Conservation (phyloP, 2,797 vertebrate species). For the Micropoecilia bifurca region DNA sequence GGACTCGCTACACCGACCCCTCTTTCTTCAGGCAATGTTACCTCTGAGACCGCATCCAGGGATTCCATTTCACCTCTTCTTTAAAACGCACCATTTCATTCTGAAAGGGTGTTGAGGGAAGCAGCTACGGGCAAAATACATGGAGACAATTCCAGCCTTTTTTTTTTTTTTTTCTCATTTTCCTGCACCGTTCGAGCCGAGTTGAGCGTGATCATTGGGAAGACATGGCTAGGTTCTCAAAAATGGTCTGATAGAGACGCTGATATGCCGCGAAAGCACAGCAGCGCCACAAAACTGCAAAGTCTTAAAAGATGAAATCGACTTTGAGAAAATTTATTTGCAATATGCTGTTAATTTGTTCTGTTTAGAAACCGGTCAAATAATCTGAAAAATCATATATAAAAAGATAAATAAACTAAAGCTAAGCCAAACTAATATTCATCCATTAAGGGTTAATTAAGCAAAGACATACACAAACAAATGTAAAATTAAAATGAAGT, state of each 20-base stretch:
- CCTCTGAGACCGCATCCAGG: conserved; percentile 45
- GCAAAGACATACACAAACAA: neutral
- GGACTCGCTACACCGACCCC: conserved; percentile 20
- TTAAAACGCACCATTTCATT: conserved; percentile 50
- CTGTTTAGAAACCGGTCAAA: neutral
- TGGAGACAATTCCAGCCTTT: conserved; percentile 23
- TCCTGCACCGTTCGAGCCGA: conserved; percentile 6
- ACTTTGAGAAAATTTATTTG: neutral
- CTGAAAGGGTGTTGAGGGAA: conserved; percentile 25
- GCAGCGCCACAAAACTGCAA: neutral
- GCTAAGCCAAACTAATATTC: neutral
- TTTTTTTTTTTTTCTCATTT: neutral
- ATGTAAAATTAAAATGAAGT: neutral
- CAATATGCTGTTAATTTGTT: neutral
- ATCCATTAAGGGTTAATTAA: neutral
- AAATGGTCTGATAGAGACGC: conserved; percentile 19
- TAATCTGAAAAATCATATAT: neutral
- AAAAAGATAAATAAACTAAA: neutral
- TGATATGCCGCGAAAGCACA: neutral
- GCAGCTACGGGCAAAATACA: conserved; percentile 33
- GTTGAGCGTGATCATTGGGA: conserved; percentile 40
- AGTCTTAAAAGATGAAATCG: neutral
- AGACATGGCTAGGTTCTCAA: conserved; percentile 27
- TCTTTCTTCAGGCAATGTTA: conserved; percentile 15
- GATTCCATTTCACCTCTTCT: conserved; percentile 46